Base-by-base conservation (phyloP, 2,888 invertebrate genomes). In the Ischnus inquisitorius region DNA sequence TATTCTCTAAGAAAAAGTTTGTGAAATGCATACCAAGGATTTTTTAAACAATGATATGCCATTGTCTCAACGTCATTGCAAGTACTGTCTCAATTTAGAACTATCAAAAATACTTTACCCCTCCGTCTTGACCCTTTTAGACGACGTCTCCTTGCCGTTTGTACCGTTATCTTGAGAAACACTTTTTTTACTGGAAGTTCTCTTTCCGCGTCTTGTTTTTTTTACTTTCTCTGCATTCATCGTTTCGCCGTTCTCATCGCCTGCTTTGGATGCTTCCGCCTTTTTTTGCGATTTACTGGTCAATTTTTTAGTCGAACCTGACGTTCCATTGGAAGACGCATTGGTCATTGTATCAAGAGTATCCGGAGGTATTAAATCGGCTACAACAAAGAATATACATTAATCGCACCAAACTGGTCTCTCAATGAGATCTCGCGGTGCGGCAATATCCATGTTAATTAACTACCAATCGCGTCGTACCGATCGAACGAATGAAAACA, bases 51-150 rank as follows among this genome's bases (percentile, higher is more conserved):
- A 10, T 2, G 12, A 14, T 46, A 39, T 62, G 62, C 62, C 1
- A 60, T 22, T 62, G 46, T 16, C 34, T 34, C 6, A 8, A 34
- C 34, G 8, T 4, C 8, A 34, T 10, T 28, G 34, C 46, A 5
- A 74, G 6, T 34, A 60, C n/a, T n/a, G 28, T 3, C 34, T 3
- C 3, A 46, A 16, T 75, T 51, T 51, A 0, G 16, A 51, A 3
- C 0, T 1, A 10, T 19, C 22, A 5, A 69, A 28, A 16, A 19
- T 68, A 51, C 14, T 34, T 39, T 39, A 82, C 82, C 71, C 60
- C 1, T 80, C 72, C 34, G 69, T 76, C 65, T 82, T 85, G 16
- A 68, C 51, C 34, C 62, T 75, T 22, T 84, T 84, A 10, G 81
- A 1, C 0, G 48, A 28, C 39, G 16, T 39, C 1, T 83, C 79